These are phyloP conservation scores for Phenacoccus solenopsis DNA, from an alignment of 1,140 invertebrate genomes.

Conservation along the genomic window DNA sequence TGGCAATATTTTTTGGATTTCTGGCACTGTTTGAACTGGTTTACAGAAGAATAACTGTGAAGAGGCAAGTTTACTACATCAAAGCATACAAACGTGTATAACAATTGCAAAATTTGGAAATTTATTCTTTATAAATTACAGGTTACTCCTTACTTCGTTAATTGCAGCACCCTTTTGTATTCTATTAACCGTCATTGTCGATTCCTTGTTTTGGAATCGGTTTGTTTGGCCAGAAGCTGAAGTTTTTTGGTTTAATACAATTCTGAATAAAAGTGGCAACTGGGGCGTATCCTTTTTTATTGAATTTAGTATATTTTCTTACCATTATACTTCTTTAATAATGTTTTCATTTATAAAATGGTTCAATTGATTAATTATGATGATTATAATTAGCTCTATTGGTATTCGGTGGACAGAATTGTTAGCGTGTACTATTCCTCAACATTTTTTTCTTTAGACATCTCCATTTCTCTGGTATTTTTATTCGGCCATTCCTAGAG, in stretches of 20 bases:
- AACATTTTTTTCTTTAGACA: slow-evolving; percentile 50
- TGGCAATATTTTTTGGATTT: slow-evolving; percentile 75
- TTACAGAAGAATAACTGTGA: slow-evolving; percentile 37
- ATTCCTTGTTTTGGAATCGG: slow-evolving; percentile 88
- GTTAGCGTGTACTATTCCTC: background rate
- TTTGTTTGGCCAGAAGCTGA: slow-evolving; percentile 93
- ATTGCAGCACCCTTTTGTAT: slow-evolving; percentile 57
- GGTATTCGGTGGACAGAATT: no score
- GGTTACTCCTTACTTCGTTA: slow-evolving; percentile 54
- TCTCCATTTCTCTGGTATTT: slow-evolving; percentile 97
- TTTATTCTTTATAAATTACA: slow-evolving; percentile 30
- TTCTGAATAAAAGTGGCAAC: slow-evolving; percentile 86
- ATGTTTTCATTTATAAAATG: no score
- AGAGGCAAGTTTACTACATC: slow-evolving; percentile 35
- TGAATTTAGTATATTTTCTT: background rate
- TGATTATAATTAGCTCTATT: background rate
- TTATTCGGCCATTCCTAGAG: slow-evolving; percentile 88
- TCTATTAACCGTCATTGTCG: slow-evolving; percentile 60
- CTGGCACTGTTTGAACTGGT: slow-evolving; percentile 69
- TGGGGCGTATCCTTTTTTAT: slow-evolving; percentile 87
- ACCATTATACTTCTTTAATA: background rate
- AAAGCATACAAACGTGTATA: background rate
- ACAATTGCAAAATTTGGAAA: background rate
- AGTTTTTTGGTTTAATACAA: slow-evolving; percentile 91
- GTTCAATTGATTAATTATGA: background rate